Base-by-base conservation (phyloP, 2,113 vertebrate genomes). In the Probosciger aterrimus region DNA sequence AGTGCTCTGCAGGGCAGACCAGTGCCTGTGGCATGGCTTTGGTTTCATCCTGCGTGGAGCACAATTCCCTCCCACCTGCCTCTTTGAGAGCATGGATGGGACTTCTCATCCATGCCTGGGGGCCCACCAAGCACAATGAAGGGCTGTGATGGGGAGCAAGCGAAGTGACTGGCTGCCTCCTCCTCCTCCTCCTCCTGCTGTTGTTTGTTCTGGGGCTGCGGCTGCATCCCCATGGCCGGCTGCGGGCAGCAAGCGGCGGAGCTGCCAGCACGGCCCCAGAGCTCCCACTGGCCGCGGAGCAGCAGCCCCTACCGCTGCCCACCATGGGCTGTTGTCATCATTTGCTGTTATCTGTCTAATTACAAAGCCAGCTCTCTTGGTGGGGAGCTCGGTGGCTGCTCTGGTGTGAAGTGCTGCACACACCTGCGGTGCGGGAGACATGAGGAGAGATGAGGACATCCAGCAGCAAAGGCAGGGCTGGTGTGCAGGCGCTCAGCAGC, bases 41-140 rank as follows among this genome's bases (percentile, higher is more conserved):
- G 67, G 37, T 18, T 44, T 81, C 74, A 6, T 6, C 53, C 53
- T 69, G 39, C n/a, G 2, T 4, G 3, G 57, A 68, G 4, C 2
- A 0, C 2, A 9, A 17, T 43, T 73, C 39, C 69, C 37, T 78
- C 12, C 52, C 0, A 0, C 63, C 27, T 6, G 6, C 31, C 39
- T 33, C 18, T 12, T 20, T 3, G 22, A 24, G 53, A n/a, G 19
- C 5, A 2, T 0, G 11, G 37, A 7, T 3, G 12, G 18, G 14
- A 11, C 14, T 18, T 60, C 28, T 60, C 0, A 0, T 18, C 15
- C 2, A 2, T 46, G 43, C 41, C n/a, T 7, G 0, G 12, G 52
- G 47, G 31, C 52, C 68, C 19, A 18, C 47, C 2, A 9, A 55
- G 60, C 10, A 7, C 2, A 0, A 12, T 31, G 69, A 13, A 14